These are phyloP conservation scores for Onychostoma macrolepis DNA, from an alignment of 2,113 vertebrate genomes.

Conservation along the genomic window DNA sequence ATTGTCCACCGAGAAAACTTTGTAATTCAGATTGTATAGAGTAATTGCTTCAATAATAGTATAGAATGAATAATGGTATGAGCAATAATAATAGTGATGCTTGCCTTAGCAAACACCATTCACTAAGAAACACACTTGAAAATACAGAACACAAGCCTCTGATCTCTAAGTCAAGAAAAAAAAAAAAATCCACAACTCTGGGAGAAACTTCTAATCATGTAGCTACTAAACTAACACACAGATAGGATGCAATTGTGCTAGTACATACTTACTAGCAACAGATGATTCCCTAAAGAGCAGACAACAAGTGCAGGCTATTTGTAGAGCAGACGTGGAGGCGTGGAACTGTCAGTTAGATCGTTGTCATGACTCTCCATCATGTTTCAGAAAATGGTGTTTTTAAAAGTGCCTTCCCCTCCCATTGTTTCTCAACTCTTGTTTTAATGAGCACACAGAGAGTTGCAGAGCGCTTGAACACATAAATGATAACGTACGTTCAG, in stretches of 20 bases:
- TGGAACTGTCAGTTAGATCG: conserved; percentile 16
- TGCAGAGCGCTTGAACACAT: conserved; percentile 24
- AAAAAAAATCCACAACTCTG: background rate
- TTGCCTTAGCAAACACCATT: background rate
- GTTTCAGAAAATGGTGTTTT: conserved; percentile 16
- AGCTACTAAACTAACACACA: background rate
- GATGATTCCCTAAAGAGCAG: conserved; percentile 18
- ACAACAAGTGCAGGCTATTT: conserved; percentile 26
- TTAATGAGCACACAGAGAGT: conserved; percentile 44
- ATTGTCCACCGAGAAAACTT: background rate
- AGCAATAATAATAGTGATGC: background rate
- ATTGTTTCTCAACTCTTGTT: conserved; percentile 16
- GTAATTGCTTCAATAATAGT: background rate
- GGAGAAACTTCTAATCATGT: conserved; percentile 20
- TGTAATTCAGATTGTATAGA: background rate
- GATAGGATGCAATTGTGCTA: background rate
- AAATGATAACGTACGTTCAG: conserved; percentile 43
- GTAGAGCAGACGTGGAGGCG: conserved; percentile 30
- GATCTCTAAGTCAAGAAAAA: background rate
- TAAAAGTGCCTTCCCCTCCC: conserved; percentile 2
- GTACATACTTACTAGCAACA: conserved; percentile 8
- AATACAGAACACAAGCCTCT: background rate
- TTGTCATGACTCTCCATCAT: conserved; percentile 24
- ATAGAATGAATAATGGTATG: background rate
- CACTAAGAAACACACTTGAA: background rate